A percentile compares a stretch with the other conserved stretches of the same genome.
These are phyloP conservation scores for Ectemnius continuus DNA, from an alignment of 2,888 invertebrate genomes.

Conservation along the genomic window DNA sequence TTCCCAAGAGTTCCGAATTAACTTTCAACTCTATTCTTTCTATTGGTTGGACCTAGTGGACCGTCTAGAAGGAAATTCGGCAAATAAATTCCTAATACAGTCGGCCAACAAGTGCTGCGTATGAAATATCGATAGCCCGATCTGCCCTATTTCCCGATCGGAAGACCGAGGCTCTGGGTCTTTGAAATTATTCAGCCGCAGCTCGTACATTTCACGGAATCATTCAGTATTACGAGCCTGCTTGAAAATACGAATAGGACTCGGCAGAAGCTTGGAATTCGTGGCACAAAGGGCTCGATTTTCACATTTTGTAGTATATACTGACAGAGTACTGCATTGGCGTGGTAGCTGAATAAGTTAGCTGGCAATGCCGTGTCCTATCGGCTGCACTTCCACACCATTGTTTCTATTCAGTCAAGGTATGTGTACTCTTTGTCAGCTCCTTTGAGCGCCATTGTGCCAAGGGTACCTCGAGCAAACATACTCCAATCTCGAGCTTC, in stretches of 20 bases:
- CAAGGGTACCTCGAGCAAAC: slow-evolving; percentile 51
- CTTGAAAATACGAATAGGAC: slow-evolving; percentile 25
- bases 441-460: slow-evolving; percentile 56
- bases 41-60: no score
- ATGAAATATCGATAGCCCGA: no score
- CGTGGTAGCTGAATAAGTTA: slow-evolving; percentile 56
- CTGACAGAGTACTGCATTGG: slow-evolving; percentile 41
- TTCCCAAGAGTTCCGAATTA: no score
- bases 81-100: no score
- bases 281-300: slow-evolving; percentile 51
- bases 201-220: slow-evolving; percentile 21
- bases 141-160: no score
- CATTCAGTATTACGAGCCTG: slow-evolving; percentile 12
- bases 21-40: no score
- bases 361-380: slow-evolving; percentile 49
- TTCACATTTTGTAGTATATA: slow-evolving; percentile 52
- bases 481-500: slow-evolving; percentile 46
- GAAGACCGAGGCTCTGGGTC: no score
- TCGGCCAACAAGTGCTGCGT: no score
- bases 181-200: neutral
- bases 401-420: slow-evolving; percentile 58
- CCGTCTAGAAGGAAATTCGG: no score
- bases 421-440: slow-evolving; percentile 56
- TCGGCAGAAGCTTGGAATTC: slow-evolving; percentile 41
- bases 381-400: slow-evolving; percentile 43